A percentile compares a stretch with the other conserved stretches of the same genome.
Evolutionary conservation across 1,140 invertebrate species (phyloP).

Genomic region (Trichonephila inaurata): DNA sequence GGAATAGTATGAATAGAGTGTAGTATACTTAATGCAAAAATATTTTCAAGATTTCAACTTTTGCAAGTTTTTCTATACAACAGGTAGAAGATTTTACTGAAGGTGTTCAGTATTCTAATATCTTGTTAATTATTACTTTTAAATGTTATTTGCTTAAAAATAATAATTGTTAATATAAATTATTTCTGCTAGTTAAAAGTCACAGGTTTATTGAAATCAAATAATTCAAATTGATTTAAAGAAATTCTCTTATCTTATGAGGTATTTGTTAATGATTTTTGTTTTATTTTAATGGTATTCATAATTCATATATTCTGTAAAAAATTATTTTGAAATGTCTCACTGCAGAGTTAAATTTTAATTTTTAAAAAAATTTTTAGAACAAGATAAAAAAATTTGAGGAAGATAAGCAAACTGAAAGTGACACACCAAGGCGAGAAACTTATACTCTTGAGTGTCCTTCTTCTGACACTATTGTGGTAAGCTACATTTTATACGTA

Average conservation of each 20-base stretch:
- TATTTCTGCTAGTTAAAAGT: neutral
- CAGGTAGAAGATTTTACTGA: too few species aligned
- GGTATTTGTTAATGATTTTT: neutral
- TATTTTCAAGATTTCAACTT: too few species aligned
- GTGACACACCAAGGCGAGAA: conserved; percentile 51
- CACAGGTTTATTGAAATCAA: neutral
- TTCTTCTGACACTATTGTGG: neutral
- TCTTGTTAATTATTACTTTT: neutral
- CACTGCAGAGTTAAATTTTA: neutral
- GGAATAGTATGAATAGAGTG: too few species aligned
- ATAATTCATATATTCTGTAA: too few species aligned
- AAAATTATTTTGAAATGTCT: neutral
- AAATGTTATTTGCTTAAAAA: neutral
- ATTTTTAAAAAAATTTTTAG: neutral
- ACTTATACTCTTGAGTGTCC: conserved; percentile 43
- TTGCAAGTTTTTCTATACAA: too few species aligned
- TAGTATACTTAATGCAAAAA: too few species aligned
- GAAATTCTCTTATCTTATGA: neutral
- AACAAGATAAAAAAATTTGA: conserved; percentile 41
- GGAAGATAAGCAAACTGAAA: neutral
- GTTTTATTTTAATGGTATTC: neutral
- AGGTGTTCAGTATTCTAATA: neutral
- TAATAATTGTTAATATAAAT: neutral
- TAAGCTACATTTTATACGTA: neutral
- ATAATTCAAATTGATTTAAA: neutral